Evolutionary conservation across 2,888 invertebrate genomes (phyloP).

Genomic region (Acanthoscelides obtectus): DNA sequence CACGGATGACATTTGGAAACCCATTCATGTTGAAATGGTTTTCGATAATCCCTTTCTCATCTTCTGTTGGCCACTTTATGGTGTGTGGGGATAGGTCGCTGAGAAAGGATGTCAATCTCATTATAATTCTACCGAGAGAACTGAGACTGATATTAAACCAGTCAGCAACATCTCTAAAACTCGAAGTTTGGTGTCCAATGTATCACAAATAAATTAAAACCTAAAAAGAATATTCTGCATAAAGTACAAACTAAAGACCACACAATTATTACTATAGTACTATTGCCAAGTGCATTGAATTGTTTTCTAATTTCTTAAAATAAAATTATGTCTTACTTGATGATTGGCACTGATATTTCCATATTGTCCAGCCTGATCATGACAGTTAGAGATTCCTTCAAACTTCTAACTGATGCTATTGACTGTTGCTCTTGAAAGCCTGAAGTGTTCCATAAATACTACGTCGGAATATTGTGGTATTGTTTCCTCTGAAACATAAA

Average conservation of each 20-base stretch:
- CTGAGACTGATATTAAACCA: constrained; percentile 20
- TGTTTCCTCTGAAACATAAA: no score
- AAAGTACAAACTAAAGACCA: no score
- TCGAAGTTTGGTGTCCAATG: constrained; percentile 8
- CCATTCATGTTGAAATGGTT: constrained; percentile 14
- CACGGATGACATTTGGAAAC: constrained; percentile 15
- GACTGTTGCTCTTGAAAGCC: no score
- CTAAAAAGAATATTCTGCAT: constrained; percentile 1
- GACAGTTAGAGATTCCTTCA: no score
- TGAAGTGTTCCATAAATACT: no score
- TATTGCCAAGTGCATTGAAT: no score
- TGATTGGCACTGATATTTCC: no score
- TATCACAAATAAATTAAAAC: constrained; percentile 7
- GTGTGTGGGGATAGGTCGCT: constrained; percentile 13
- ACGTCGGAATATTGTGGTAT: no score
- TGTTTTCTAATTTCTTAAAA: no score
- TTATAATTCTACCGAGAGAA: constrained; percentile 15
- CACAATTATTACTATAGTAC: no score
- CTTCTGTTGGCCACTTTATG: constrained; percentile 16
- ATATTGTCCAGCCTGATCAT: no score
- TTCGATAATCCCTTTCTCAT: constrained; percentile 11
- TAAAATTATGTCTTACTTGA: not conserved
- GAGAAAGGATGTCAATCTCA: constrained; percentile 17
- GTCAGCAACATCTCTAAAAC: constrained; percentile 21
- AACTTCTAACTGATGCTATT: no score